phyloP scores from a whole-genome alignment of 2,888 invertebrate species.

The Penaeus monodon region DNA sequence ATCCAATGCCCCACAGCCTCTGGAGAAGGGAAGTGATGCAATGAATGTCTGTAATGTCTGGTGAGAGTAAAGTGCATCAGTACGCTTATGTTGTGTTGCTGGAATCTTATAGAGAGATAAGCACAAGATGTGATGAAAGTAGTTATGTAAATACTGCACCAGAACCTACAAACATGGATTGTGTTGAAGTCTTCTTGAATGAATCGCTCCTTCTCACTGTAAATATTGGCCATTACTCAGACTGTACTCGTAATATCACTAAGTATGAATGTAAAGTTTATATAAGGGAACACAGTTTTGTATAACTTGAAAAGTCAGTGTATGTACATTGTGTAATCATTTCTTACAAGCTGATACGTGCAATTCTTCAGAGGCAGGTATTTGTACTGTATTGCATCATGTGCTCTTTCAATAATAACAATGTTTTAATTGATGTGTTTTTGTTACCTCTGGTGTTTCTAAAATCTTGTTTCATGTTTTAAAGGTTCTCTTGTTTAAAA shows the following conservation, averaged over 20 bases:
- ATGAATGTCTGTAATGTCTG: constrained; percentile 15
- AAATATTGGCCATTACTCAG: constrained; percentile 48
- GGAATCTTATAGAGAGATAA: too few species aligned
- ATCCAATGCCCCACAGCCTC: constrained; percentile 8
- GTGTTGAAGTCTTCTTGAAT: too few species aligned
- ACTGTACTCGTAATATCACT: constrained; percentile 40
- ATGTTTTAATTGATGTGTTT: constrained; percentile 39
- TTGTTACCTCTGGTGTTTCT: neutral
- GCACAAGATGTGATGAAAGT: too few species aligned
- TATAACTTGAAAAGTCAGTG: constrained; percentile 51
- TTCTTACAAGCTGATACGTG: constrained; percentile 44
- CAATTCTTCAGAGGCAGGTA: constrained; percentile 57
- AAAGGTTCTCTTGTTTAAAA: neutral
- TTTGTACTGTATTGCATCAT: constrained; percentile 59
- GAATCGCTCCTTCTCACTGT: constrained; percentile 29
- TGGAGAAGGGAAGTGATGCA: constrained; percentile 12
- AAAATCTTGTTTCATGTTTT: neutral
- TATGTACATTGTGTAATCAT: constrained; percentile 46
- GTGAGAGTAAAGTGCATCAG: constrained; percentile 10
- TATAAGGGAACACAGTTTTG: constrained; percentile 61
- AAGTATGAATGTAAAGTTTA: constrained; percentile 53
- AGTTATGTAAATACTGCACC: neutral
- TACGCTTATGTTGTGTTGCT: too few species aligned
- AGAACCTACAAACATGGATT: constrained; percentile 23
- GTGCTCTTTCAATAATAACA: constrained; percentile 61